Conservation (phyloP, 2,888 invertebrate species). For the Drosophila percnosoma region DNA sequence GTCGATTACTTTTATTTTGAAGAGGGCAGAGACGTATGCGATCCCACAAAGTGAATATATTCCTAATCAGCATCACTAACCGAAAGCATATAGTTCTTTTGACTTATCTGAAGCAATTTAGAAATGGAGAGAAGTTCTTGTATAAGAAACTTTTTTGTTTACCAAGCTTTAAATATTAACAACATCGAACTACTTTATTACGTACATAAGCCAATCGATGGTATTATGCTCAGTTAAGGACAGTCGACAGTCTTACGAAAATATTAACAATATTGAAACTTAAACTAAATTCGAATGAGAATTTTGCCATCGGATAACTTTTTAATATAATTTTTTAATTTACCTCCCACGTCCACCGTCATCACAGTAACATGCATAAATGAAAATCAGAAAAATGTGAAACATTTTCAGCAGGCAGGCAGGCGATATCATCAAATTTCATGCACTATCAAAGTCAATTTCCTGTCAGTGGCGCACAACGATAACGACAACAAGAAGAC, state of each 20-base stretch:
- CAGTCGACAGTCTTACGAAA: no score
- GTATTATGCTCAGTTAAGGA: neutral
- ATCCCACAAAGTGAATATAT: no score
- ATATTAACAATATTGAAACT: neutral
- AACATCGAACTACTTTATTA: neutral
- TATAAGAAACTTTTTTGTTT: neutral
- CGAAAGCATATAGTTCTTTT: neutral
- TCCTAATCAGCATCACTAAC: neutral
- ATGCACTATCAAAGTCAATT: slow-evolving; percentile 81
- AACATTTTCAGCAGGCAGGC: slow-evolving; percentile 53
- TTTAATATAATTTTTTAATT: neutral
- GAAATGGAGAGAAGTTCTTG: neutral
- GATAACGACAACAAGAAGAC: neutral
- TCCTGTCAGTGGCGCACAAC: slow-evolving; percentile 53
- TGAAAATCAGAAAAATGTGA: slow-evolving; percentile 50
- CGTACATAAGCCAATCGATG: neutral
- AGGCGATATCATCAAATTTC: slow-evolving; percentile 76
- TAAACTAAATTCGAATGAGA: neutral
- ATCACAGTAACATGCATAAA: slow-evolving; percentile 17
- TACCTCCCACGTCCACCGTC: neutral
- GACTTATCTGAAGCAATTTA: neutral
- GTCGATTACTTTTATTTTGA: neutral
- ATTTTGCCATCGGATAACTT: neutral
- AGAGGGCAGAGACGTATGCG: neutral
- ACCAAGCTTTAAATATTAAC: neutral